Conservation (phyloP, 2,113 vertebrate species). For the Opisthocomus hoazin region DNA sequence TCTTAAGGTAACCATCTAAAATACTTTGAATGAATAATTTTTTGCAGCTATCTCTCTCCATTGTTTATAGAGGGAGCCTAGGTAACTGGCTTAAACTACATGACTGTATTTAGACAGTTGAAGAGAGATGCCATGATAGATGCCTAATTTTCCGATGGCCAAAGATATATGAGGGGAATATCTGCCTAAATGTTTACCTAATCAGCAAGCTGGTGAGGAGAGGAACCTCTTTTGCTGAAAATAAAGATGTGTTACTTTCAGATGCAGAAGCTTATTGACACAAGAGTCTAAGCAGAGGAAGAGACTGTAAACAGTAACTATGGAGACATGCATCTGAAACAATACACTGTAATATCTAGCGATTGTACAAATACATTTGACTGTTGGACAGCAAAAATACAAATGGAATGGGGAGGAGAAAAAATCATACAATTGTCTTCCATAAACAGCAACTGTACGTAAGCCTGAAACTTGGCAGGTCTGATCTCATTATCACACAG, state of each 20-base stretch:
- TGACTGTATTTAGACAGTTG: not conserved
- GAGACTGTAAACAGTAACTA: not conserved
- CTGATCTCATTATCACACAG: not conserved
- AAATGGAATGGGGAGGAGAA: not conserved
- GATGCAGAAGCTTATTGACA: not conserved
- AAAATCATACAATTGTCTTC: not conserved
- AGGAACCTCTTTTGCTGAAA: not conserved
- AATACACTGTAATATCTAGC: not conserved
- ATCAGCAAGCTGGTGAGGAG: not conserved
- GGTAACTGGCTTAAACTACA: not conserved
- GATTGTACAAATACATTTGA: not conserved
- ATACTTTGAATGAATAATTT: constrained; percentile 29
- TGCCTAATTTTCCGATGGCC: not conserved
- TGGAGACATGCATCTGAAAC: not conserved
- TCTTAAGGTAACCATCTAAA: constrained; percentile 32
- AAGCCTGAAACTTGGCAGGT: not conserved
- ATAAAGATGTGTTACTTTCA: not conserved
- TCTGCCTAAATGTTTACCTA: not conserved
- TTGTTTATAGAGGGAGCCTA: constrained; percentile 7
- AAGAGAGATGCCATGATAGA: not conserved
- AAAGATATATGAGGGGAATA: not conserved
- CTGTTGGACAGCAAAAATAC: not conserved
- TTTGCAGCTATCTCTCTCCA: not conserved
- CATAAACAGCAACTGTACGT: not conserved
- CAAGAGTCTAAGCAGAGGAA: not conserved